phyloP scores from a whole-genome alignment of 2,113 vertebrate species.

The Phrynocephalus versicolor region DNA sequence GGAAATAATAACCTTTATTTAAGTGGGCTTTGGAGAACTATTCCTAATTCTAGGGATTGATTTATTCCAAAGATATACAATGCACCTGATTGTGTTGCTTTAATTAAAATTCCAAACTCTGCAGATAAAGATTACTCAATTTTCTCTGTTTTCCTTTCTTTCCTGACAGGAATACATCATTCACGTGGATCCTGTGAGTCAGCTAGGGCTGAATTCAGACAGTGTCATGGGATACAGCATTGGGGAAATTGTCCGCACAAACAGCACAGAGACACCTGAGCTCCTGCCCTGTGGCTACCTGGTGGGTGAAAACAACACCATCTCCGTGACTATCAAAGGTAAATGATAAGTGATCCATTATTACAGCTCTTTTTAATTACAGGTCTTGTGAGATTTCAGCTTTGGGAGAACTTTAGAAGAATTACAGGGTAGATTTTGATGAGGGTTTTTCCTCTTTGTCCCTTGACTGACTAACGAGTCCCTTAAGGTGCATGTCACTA shows the following conservation, averaged over 20 bases:
- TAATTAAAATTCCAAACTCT: background rate
- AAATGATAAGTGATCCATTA: background rate
- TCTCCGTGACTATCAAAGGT: slow-evolving; percentile 93
- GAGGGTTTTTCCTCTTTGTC: background rate
- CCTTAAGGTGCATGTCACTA: background rate
- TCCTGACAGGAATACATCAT: slow-evolving; percentile 89
- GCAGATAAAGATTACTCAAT: background rate
- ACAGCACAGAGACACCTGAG: slow-evolving; percentile 82
- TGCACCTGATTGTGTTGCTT: fast-evolving
- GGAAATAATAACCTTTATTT: background rate
- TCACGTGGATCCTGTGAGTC: slow-evolving; percentile 90
- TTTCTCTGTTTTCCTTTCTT: fast-evolving
- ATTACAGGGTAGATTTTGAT: background rate
- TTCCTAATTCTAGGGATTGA: background rate
- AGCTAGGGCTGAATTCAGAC: slow-evolving; percentile 92
- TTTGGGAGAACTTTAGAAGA: background rate
- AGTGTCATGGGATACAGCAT: slow-evolving; percentile 95
- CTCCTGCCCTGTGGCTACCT: slow-evolving; percentile 96
- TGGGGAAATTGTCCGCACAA: slow-evolving; percentile 86
- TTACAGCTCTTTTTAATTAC: background rate
- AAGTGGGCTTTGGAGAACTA: background rate
- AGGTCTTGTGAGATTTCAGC: background rate
- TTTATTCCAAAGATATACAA: background rate
- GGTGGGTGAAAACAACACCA: slow-evolving; percentile 94
- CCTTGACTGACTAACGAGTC: background rate